Conservation (phyloP, 2,113 vertebrate species). For the Oreochromis niloticus region DNA sequence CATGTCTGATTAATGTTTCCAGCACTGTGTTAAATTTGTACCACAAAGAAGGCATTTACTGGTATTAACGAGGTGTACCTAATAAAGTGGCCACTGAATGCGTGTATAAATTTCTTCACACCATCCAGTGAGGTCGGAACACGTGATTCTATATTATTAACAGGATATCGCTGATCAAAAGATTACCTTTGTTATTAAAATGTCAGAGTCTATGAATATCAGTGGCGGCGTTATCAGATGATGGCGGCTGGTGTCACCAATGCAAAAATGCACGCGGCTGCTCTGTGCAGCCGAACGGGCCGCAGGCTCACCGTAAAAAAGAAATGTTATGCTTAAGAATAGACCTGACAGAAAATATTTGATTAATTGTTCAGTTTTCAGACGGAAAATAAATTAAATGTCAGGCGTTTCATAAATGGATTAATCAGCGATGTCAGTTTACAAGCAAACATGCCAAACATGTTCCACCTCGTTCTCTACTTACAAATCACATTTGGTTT, state of each 20-base stretch:
- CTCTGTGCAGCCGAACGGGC: not conserved
- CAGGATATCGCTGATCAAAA: not conserved
- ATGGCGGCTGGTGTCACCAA: not conserved
- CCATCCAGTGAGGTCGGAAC: fast-evolving
- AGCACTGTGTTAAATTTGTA: not conserved
- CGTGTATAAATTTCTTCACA: fast-evolving
- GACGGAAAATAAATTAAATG: not conserved
- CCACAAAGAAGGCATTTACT: fast-evolving
- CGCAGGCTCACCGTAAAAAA: fast-evolving
- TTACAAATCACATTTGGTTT: not conserved
- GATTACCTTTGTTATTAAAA: not conserved
- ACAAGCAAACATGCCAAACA: not conserved
- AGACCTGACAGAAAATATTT: not conserved
- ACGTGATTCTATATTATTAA: not conserved
- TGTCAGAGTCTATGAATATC: not conserved
- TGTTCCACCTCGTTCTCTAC: not conserved
- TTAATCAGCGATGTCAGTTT: not conserved
- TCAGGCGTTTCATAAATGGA: not conserved
- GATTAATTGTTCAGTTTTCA: not conserved
- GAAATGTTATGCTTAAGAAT: not conserved
- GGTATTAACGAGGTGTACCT: fast-evolving
- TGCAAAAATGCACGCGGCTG: fast-evolving
- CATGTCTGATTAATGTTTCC: not conserved
- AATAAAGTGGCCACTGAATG: not conserved
- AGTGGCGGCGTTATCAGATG: not conserved